Evolutionary conservation across 2,888 invertebrate species (phyloP), one percentile per base, ranked within the genome.

Genomic region (Anoplius nigerrimus): DNA sequence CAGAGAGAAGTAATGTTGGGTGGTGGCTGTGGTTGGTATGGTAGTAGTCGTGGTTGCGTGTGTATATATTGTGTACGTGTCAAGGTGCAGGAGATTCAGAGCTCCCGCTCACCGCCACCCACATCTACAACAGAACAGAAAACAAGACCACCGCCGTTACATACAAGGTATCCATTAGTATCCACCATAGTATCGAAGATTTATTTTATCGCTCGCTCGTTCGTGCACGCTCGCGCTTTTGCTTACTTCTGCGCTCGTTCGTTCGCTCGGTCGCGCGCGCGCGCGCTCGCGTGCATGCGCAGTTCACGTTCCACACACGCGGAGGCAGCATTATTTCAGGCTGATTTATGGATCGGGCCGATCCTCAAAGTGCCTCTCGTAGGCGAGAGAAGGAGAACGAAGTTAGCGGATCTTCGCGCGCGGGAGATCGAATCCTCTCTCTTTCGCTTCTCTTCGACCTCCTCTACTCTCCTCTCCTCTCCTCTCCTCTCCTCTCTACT

Each of bases 51-150:
- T 66, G 74, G 71, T 34, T 34, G 24, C 61, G 65, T 75, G 75
- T 65, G 48, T n/a, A 24, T 54, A 21, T 55, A 57, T 76, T 73
- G 68, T 67, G 72, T 67, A 65, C 77, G 69, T 78, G 75, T 79
- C 78, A 79, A 73, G 43, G 80, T 75, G 71, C 85, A 86, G 86
- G 86, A 86, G 85, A 86, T 80, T 85, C 83, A 86, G 87, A 84
- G 87, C 88, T 88, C 88, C 88, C 88, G 88, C 88, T 88, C 88
- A 88, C 88, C 88, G 88, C 88, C 88, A 88, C 88, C 88, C 88
- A 88, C 88, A 88, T 88, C 88, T 88, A 88, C 88, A 88, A 88
- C 88, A 88, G 87, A 88, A 87, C 84, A 88, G 87, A 88, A 87
- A 87, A 87, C 86, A 88, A 88, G 87, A 88, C 87, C 88, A 87